Conservation (phyloP, 2,888 invertebrate species). For the Drosophila recens region DNA sequence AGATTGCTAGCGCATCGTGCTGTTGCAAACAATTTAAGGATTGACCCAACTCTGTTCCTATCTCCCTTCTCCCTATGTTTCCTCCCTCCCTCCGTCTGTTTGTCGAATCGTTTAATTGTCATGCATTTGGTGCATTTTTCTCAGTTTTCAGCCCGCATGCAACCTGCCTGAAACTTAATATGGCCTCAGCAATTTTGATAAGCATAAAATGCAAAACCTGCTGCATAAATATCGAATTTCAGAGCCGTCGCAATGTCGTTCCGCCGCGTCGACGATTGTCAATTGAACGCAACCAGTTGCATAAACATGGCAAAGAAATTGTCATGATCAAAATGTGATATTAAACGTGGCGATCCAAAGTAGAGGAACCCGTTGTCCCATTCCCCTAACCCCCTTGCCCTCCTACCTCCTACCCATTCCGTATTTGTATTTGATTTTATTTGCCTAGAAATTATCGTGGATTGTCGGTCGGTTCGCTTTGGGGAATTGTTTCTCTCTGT, state of each 20-base stretch:
- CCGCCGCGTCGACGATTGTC: constrained; percentile 71
- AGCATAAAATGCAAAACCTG: constrained; percentile 79
- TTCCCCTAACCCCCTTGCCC: neutral
- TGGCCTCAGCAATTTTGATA: constrained; percentile 76
- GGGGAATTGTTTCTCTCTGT: constrained; percentile 35
- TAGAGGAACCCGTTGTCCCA: constrained; percentile 36
- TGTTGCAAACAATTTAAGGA: constrained; percentile 72
- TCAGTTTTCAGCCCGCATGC: constrained; percentile 65
- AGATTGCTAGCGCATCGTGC: constrained; percentile 61
- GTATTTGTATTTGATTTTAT: constrained; percentile 75
- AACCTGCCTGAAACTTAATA: constrained; percentile 75
- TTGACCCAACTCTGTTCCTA: constrained; percentile 52
- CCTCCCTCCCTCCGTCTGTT: neutral
- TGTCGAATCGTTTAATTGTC: constrained; percentile 68
- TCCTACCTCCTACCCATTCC: neutral
- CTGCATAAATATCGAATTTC: constrained; percentile 83
- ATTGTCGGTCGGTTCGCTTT: constrained; percentile 51
- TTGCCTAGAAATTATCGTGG: constrained; percentile 75
- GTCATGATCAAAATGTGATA: constrained; percentile 83
- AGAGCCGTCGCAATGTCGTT: constrained; percentile 67
- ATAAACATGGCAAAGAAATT: constrained; percentile 83
- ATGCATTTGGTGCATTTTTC: constrained; percentile 77
- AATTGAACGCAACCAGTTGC: constrained; percentile 82
- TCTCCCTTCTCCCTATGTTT: neutral
- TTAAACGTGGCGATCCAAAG: constrained; percentile 70